Base-by-base conservation (phyloP, 2,888 invertebrate species). In the Acanthopleura granulata region DNA sequence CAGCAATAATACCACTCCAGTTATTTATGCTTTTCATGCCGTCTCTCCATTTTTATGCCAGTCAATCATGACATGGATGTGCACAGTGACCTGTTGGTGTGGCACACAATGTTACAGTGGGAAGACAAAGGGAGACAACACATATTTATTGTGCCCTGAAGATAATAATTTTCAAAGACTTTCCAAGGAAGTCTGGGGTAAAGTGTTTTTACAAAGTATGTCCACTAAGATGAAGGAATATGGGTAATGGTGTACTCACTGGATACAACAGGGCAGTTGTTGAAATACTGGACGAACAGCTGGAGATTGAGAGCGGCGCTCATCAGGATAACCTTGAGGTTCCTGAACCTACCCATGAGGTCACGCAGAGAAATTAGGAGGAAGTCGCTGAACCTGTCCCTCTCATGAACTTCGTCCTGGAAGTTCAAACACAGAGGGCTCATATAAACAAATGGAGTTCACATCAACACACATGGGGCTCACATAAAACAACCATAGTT, bases 351-450 rank as follows among this genome's bases (percentile, higher is more conserved):
- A 0, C 93, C 91, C 62, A 97, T 89, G 16, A 94, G 93, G 87
- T 96, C 95, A 62, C 95, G 93, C 73, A 98, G 91, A 6, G 95
- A 95, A 76, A 97, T 95, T 77, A 99, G 91, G 66, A 98, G 92
- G 91, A 98, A 98, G 91, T 99, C 99, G 72, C 96, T 95, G 89
- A 96, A 94, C 87, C 95, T 94, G 90, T 98, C 97, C 0, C 98
- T 93, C 90, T 98, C 98, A 91, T 99, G 99, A 49, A 98, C 94
- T 91, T 99, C 99, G 90, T 99, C 99, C 85, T 98, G 94, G 73
- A 96, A 94, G 40, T 3, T 66, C 96, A 66, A 49, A 79, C 18
- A 57, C 49, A 50, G 16, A 72, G 40, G 18, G 29, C 16, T 9
- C 14, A 29, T 66, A 3, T 6, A 40, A 40, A 6, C 3, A 3